Evolutionary conservation across 2,113 vertebrate genomes (phyloP).

Genomic region (Psammodynastes pulverulentus): DNA sequence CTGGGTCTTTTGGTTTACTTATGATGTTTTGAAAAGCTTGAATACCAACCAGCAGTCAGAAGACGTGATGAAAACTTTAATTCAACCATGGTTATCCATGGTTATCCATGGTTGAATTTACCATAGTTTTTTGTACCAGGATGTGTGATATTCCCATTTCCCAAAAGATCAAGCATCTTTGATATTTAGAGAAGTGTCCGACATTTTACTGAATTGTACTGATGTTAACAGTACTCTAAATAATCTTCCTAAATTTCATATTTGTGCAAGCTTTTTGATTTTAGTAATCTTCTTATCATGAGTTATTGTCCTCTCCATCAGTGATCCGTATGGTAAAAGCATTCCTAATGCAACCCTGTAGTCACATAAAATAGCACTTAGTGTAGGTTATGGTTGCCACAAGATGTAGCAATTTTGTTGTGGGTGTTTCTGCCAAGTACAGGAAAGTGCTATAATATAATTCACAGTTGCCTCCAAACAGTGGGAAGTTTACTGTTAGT

Average conservation of each 20-base stretch:
- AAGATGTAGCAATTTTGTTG: background rate
- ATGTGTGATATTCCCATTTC: background rate
- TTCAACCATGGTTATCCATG: background rate
- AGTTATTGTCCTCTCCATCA: background rate
- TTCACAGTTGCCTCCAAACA: background rate
- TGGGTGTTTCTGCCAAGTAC: background rate
- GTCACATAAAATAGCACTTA: background rate
- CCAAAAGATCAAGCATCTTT: background rate
- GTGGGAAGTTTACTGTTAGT: background rate
- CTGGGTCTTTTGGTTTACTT: no score
- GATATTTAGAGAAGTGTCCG: background rate
- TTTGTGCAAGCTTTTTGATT: background rate
- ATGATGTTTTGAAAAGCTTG: no score
- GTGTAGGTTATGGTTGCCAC: background rate
- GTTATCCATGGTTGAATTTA: no score
- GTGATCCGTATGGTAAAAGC: background rate
- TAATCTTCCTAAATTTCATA: background rate
- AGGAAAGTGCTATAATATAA: background rate
- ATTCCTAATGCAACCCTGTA: background rate
- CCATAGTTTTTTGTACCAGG: background rate
- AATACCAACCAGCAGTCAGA: no score
- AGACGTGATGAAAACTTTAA: no score
- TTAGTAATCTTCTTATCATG: background rate
- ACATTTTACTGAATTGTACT: background rate
- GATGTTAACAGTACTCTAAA: background rate